Percentiles rank a stretch among this genome's conserved stretches.
phyloP scores from a whole-genome alignment of 2,113 vertebrate genomes.

The Motacilla alba region DNA sequence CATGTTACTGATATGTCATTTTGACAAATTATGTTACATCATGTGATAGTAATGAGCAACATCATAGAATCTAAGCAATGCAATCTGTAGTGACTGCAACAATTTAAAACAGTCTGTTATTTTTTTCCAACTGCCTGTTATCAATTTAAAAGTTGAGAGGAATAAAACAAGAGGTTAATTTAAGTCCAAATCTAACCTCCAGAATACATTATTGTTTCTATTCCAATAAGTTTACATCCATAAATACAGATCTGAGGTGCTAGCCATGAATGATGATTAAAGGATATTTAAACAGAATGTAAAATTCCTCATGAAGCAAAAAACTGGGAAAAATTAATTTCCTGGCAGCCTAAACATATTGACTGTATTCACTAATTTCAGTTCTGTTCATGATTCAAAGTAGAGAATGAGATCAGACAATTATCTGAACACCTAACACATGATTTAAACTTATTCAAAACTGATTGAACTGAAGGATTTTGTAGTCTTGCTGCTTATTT shows the following conservation, averaged over 20 bases:
- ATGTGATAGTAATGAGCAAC: slow-evolving; percentile 1
- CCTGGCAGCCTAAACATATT: background rate
- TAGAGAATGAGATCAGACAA: background rate
- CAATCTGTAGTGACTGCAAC: slow-evolving; percentile 15
- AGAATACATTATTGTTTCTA: background rate
- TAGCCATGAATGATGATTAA: background rate
- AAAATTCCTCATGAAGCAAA: background rate
- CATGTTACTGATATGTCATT: slow-evolving; percentile 2
- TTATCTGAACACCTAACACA: background rate
- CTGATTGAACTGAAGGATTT: background rate
- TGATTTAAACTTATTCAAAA: background rate
- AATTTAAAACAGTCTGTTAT: slow-evolving; percentile 31
- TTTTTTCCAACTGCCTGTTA: background rate
- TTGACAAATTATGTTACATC: slow-evolving; percentile 33
- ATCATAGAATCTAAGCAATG: background rate
- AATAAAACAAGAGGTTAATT: background rate
- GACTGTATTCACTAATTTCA: background rate
- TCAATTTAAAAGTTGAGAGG: background rate
- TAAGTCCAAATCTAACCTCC: background rate
- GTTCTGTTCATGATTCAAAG: background rate
- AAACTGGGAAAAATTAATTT: background rate
- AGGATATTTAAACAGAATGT: background rate
- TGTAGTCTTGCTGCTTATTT: background rate
- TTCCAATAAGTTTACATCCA: background rate
- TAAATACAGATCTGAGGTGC: background rate